Percentiles rank a stretch among this genome's conserved stretches.
These are phyloP conservation scores for Pogonophryne albipinna DNA, from an alignment of 2,797 vertebrate genomes.

Conservation along the genomic window DNA sequence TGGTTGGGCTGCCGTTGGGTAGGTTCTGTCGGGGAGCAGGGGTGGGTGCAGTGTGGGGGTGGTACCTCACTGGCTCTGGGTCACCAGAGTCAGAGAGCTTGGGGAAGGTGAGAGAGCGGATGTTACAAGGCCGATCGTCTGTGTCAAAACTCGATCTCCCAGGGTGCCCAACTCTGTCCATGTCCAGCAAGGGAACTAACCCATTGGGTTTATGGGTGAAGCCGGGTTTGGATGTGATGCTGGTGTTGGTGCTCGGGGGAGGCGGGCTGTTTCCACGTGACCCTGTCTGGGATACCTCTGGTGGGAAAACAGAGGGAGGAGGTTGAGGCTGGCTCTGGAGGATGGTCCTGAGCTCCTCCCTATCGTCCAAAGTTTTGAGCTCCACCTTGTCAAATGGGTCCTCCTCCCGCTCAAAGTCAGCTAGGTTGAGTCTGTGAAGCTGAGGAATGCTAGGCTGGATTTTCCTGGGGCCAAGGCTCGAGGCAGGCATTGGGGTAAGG, in stretches of 20 bases:
- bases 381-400: slow-evolving; percentile 98
- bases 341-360: slow-evolving; percentile 94
- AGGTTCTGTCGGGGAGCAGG: slow-evolving; percentile 71
- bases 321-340: slow-evolving; percentile 90
- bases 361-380: slow-evolving; percentile 96
- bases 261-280: slow-evolving; percentile 81
- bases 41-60: slow-evolving; percentile 42
- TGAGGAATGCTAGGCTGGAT: slow-evolving; percentile 85
- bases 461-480: slow-evolving; percentile 87
- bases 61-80: slow-evolving; percentile 65
- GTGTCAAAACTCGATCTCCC: slow-evolving; percentile 76
- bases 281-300: slow-evolving; percentile 69
- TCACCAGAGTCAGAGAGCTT: slow-evolving; percentile 92
- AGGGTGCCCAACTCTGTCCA: slow-evolving; percentile 82
- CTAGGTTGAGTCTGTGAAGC: slow-evolving; percentile 91
- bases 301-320: slow-evolving; percentile 63
- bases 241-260: slow-evolving; percentile 73
- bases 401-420: slow-evolving; percentile 98
- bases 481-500: slow-evolving; percentile 93
- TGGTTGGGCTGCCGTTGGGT: slow-evolving; percentile 86
- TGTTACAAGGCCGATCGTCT: slow-evolving; percentile 93
- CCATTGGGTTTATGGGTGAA: slow-evolving; percentile 94
- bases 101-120: slow-evolving; percentile 96
- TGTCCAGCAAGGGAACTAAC: slow-evolving; percentile 91
- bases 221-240: slow-evolving; percentile 74